A percentile compares a stretch with the other conserved stretches of the same genome.
Evolutionary conservation across 1,140 invertebrate genomes (phyloP).

Genomic region (Stegodyphus mimosarum): DNA sequence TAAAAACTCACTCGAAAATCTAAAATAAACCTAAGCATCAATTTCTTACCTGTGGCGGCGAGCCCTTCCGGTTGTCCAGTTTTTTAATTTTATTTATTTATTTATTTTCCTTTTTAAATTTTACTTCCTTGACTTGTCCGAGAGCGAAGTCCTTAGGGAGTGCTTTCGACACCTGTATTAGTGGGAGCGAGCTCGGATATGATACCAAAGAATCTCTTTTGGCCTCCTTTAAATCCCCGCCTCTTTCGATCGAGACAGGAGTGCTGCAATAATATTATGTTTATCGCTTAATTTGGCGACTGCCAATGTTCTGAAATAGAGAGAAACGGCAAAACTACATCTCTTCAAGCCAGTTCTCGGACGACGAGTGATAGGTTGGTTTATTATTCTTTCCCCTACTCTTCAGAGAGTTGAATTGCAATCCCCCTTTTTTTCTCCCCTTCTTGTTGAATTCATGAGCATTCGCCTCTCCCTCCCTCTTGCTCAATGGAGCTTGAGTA

Average conservation of each 20-base stretch:
- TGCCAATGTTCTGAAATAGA: not conserved
- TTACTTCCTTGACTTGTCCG: not conserved
- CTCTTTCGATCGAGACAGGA: constrained; percentile 15
- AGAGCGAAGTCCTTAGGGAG: constrained; percentile 10
- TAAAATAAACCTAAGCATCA: too few relatives aligned
- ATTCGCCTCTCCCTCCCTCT: not conserved
- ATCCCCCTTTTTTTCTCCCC: not conserved
- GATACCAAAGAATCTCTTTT: constrained; percentile 55
- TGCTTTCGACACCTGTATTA: constrained; percentile 47
- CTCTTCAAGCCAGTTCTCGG: not conserved
- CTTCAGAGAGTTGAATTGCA: not conserved
- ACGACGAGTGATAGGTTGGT: too few relatives aligned
- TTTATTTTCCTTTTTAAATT: not conserved
- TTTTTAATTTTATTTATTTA: not conserved
- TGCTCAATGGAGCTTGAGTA: constrained; percentile 23
- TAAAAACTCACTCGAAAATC: too few relatives aligned
- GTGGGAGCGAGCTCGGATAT: constrained; percentile 45
- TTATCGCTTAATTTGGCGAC: constrained; percentile 38
- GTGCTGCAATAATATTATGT: not conserved
- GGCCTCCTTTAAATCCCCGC: constrained; percentile 59
- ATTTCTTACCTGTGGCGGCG: not conserved
- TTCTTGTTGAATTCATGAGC: constrained; percentile 36
- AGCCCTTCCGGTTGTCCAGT: not conserved
- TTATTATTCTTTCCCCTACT: not conserved
- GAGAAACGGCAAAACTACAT: not conserved